Base-by-base conservation (phyloP, 2,888 invertebrate genomes). In the Syrista parreyssii region DNA sequence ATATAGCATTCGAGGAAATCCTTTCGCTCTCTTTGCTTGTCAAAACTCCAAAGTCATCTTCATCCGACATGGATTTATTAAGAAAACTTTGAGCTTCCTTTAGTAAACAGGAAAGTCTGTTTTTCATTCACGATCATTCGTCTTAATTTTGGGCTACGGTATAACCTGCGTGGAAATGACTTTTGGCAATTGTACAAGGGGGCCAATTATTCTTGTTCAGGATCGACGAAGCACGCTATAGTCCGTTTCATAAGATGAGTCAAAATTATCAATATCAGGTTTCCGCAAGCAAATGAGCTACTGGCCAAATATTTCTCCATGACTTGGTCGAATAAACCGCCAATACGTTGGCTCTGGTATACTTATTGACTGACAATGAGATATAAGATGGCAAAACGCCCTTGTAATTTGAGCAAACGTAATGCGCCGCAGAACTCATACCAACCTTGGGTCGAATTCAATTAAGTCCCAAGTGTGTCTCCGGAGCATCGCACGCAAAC, bases 401-500 rank as follows among this genome's bases (percentile, higher is more conserved):
- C 83, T 84, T 84, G 88, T 88, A 87, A 88, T 88, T 88, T 88
- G 85, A 84, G 86, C 84, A 87, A 88, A 85, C 84, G 85, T 81
- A 80, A 81, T 78, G 83, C 78, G 86, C 80, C 79, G 79, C 79
- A 79, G 85, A 87, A 86, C 88, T 88, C 82, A 6, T 55, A 33
- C 31, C 9, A 31, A 15, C 83, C 84, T 82, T 83, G 85, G 85
- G 84, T 81, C 85, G 85, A 88, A 88, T 88, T 88, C 88, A 88
- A 88, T 88, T 88, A 88, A 86, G 85, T 82, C 86, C 85, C 86
- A 85, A 88, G 88, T 86, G 88, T 88, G 84, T 88, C 87, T 85
- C 81, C 80, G 79, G 84, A 84, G 85, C 84, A 85, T 85, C 85
- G 82, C 79, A 69, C 40, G 75, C 74, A 31, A 71, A 4, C 71